Percentiles rank a stretch among this genome's conserved stretches.
phyloP scores from a whole-genome alignment of 1,140 invertebrate species.

The Delia radicum region DNA sequence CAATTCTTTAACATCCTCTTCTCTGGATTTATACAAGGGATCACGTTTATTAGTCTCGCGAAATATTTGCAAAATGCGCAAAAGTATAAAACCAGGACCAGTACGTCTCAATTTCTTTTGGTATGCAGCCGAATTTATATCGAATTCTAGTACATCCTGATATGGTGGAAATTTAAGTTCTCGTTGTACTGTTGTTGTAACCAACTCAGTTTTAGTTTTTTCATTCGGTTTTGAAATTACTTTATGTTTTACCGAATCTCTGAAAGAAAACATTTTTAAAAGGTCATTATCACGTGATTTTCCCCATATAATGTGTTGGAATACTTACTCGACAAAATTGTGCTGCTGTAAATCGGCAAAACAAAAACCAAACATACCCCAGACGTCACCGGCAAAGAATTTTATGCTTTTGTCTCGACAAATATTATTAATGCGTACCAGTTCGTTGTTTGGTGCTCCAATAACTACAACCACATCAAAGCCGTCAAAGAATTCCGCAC shows the following conservation, averaged over 20 bases:
- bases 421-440: constrained; percentile 75
- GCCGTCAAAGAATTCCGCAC: constrained; percentile 71
- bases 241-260: constrained; percentile 62
- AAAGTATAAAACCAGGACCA: constrained; percentile 45
- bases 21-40: constrained; percentile 65
- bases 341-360: constrained; percentile 88
- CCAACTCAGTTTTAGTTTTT: constrained; percentile 58
- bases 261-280: constrained; percentile 31
- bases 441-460: constrained; percentile 68
- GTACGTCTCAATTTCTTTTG: constrained; percentile 50
- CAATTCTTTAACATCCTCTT: constrained; percentile 65
- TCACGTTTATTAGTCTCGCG: constrained; percentile 68
- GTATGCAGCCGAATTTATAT: constrained; percentile 58
- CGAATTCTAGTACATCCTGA: constrained; percentile 68
- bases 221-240: constrained; percentile 61
- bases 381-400: constrained; percentile 89
- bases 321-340: constrained; percentile 84
- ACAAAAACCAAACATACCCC: constrained; percentile 90
- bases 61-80: constrained; percentile 73
- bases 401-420: constrained; percentile 79
- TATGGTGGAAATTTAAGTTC: constrained; percentile 67
- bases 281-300: background rate
- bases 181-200: constrained; percentile 58
- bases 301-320: background rate
- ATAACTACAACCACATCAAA: constrained; percentile 88